phyloP scores from a whole-genome alignment of 2,888 invertebrate species.

The Malacosoma neustria region DNA sequence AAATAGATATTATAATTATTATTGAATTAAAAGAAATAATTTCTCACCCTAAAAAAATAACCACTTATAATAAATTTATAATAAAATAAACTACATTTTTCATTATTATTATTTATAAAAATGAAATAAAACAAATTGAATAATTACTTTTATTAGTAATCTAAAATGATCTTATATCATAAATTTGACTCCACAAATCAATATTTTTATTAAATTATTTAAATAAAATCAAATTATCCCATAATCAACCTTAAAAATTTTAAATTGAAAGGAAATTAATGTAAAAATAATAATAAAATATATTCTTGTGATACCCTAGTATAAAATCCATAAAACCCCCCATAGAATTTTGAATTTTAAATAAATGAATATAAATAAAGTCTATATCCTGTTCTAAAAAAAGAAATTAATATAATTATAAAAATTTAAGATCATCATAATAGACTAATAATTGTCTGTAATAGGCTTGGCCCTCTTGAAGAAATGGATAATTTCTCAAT shows the following conservation, averaged over 20 bases:
- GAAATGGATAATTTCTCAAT: no score
- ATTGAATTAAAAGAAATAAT: slow-evolving; percentile 65
- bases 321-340: slow-evolving; percentile 64
- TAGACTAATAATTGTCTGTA: slow-evolving; percentile 76
- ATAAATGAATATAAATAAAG: slow-evolving; percentile 77
- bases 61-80: slow-evolving; percentile 58
- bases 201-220: slow-evolving; percentile 80
- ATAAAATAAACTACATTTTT: slow-evolving; percentile 48
- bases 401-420: slow-evolving; percentile 72
- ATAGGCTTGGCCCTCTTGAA: no score
- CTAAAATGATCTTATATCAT: slow-evolving; percentile 64
- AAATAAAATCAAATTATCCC: slow-evolving; percentile 70
- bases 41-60: slow-evolving; percentile 72
- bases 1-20: slow-evolving; percentile 66
- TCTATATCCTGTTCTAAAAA: slow-evolving; percentile 79
- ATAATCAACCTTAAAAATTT: slow-evolving; percentile 70
- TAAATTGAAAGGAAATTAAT: slow-evolving; percentile 78
- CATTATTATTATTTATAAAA: slow-evolving; percentile 61
- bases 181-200: slow-evolving; percentile 80
- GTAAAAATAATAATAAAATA: slow-evolving; percentile 76
- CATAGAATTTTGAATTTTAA: slow-evolving; percentile 76
- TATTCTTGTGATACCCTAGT: slow-evolving; percentile 67
- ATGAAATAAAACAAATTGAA: slow-evolving; percentile 68
- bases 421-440: slow-evolving; percentile 60
- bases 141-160: slow-evolving; percentile 50